Evolutionary conservation across 2,888 invertebrate species (phyloP), one percentile per base, ranked within the genome.

Genomic region (Hydropsyche betteni): DNA sequence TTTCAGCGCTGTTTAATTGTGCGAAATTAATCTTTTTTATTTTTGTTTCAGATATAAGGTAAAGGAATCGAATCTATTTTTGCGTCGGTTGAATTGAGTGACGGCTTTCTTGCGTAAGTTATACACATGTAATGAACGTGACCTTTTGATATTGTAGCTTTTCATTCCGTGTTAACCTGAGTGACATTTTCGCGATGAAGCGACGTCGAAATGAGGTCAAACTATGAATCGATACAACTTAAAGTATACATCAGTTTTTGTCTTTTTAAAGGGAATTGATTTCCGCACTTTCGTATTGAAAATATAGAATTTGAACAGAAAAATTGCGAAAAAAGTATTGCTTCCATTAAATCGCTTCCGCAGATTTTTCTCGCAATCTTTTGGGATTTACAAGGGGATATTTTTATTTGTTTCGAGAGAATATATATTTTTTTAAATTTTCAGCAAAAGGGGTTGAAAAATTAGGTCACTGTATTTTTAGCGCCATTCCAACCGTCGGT

Each of bases 1-100:
- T 53, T 53, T 53, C 14, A 53, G 14, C 14, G 12, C 2, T 53
- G 8, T 53, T 53, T 24, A 58, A 58, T 58, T 53, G 6, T 58
- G 58, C 24, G 5, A 58, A 14, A 58, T 53, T 53, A 58, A 16
- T 6, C 12, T 14, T 53, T 12, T n/a, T 58, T 58, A 8, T 58
- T 8, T 8, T 58, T 58, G 58, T 58, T 58, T 58, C 58, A 58
- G 58, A 58, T 58, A 58, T 58, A 58, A 58, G 58, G 58, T 58
- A 24, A 14, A 16, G 16, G 16, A 14, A 8, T 24, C 4, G 4
- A 58, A 58, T 8, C 14, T 5, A 8, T 16, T 24, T 8, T 24
- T 58, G n/a, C 58, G 44, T 8, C 44, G 6, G 6, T 44, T 44
- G 10, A 44, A 44, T 8, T 10, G 14, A 58, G 58, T 58, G 58